Evolutionary conservation across 2,113 vertebrate species (phyloP).

Genomic region (Solenodon paradoxus): DNA sequence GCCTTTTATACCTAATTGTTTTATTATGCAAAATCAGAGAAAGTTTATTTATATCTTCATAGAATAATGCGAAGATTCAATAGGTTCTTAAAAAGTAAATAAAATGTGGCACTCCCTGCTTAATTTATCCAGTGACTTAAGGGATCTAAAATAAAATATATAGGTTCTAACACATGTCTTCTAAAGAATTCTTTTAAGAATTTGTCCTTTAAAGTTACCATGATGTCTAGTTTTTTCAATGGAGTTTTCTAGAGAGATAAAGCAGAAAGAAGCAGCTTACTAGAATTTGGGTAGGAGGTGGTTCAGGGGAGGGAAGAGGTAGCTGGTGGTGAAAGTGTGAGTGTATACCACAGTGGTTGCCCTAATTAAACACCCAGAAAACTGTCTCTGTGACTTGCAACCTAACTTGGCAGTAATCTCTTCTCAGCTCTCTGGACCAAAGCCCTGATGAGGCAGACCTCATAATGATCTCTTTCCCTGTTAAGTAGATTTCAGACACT

Average conservation of each 20-base stretch:
- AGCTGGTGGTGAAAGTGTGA: not conserved
- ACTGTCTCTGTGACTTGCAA: not conserved
- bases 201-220: not conserved
- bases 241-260: not conserved
- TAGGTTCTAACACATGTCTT: too few relatives aligned
- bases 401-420: not conserved
- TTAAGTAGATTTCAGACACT: not conserved
- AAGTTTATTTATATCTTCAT: too few relatives aligned
- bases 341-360: not conserved
- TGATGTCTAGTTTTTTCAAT: not conserved
- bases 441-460: not conserved
- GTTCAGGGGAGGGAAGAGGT: fast-evolving
- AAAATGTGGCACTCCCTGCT: too few relatives aligned
- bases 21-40: too few relatives aligned
- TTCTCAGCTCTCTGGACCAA: not conserved
- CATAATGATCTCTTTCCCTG: not conserved
- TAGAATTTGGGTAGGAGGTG: not conserved
- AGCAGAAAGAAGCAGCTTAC: not conserved
- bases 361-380: not conserved
- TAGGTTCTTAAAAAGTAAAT: too few relatives aligned
- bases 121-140: too few relatives aligned
- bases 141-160: too few relatives aligned
- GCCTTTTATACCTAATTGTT: too few relatives aligned
- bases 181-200: not conserved
- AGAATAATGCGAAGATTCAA: too few relatives aligned